Evolutionary conservation across 2,113 vertebrate genomes (phyloP).

Genomic region (Plecturocebus donacophilus): DNA sequence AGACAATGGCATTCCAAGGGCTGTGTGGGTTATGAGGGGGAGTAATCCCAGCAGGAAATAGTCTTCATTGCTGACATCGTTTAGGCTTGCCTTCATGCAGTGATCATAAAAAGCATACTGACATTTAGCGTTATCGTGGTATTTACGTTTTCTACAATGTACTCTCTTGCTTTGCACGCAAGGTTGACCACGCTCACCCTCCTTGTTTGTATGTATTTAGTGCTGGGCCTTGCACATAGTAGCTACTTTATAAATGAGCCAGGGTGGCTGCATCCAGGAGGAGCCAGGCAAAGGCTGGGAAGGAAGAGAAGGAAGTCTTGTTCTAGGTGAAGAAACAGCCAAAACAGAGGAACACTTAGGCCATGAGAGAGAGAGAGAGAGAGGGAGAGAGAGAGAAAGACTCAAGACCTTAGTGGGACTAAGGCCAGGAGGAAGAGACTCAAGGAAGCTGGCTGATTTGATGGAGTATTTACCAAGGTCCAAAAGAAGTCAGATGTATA

Average conservation of each 20-base stretch:
- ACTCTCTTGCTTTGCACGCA: not conserved
- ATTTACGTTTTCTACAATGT: not conserved
- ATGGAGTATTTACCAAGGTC: not conserved
- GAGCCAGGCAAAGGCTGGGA: not conserved
- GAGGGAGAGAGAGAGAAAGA: not conserved
- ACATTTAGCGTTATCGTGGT: not conserved
- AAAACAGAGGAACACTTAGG: not conserved
- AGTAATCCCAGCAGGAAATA: not conserved
- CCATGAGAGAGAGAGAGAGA: not conserved
- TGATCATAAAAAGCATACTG: not conserved
- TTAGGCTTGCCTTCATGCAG: not conserved
- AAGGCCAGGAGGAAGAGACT: accelerated
- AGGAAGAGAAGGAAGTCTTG: not conserved
- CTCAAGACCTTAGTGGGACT: not conserved
- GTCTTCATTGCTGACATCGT: not conserved
- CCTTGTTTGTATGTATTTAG: not conserved
- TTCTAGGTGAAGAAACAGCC: not conserved
- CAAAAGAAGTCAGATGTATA: not conserved
- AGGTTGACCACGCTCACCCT: too few species aligned
- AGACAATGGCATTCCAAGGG: not conserved
- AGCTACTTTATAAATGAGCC: not conserved
- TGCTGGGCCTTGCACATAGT: not conserved
- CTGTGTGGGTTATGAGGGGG: not conserved
- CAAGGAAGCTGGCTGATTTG: not conserved
- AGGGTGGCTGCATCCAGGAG: not conserved